Conservation (phyloP, 2,113 vertebrate genomes). For the Dicaeum eximium region DNA sequence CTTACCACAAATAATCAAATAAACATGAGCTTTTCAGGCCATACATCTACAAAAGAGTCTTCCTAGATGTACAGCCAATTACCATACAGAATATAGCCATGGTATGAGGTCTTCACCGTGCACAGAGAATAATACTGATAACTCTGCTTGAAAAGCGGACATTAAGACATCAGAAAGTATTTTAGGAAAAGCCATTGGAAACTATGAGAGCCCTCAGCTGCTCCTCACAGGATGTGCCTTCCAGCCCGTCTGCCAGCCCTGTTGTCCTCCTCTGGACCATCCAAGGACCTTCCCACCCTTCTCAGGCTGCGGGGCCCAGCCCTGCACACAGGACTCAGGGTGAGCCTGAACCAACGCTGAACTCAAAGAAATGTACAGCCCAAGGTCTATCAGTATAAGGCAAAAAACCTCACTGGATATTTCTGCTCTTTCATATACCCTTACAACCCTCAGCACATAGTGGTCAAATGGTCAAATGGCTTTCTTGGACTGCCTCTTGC, state of each 20-base stretch:
- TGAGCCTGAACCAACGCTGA: fast-evolving
- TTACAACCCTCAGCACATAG: fast-evolving
- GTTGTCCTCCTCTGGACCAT: neutral
- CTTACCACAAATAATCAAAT: neutral
- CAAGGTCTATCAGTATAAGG: neutral
- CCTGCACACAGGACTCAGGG: neutral
- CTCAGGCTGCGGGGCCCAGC: neutral
- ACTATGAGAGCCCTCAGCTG: neutral
- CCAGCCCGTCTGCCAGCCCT: neutral
- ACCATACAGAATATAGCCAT: fast-evolving
- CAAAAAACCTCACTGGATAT: neutral
- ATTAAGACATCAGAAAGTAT: neutral
- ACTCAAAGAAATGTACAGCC: fast-evolving
- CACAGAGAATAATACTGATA: neutral
- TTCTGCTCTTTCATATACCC: neutral
- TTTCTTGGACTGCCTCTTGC: neutral
- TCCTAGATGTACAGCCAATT: neutral
- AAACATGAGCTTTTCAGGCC: neutral
- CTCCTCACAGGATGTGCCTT: neutral
- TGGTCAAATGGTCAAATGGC: fast-evolving
- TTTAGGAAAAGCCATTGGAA: neutral
- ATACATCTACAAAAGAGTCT: neutral
- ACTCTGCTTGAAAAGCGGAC: neutral
- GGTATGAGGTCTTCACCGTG: neutral
- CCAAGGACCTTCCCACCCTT: neutral